phyloP scores from a whole-genome alignment of 2,797 vertebrate species.

The Microcaecilia unicolor region DNA sequence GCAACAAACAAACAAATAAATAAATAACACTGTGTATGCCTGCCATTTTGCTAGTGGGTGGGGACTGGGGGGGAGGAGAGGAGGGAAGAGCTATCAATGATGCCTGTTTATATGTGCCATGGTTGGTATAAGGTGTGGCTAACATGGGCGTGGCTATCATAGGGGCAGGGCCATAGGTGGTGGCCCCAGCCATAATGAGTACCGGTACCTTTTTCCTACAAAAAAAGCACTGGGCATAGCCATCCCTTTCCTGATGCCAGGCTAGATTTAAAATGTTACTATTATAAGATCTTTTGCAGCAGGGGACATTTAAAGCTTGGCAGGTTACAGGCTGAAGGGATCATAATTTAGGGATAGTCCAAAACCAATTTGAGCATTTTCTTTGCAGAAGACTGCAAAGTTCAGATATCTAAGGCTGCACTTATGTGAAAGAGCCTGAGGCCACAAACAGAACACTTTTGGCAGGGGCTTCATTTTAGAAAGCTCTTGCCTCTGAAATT shows the following conservation, averaged over 20 bases:
- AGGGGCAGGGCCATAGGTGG: no score
- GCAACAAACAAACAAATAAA: no score
- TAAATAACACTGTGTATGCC: no score
- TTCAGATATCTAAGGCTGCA: rapidly evolving
- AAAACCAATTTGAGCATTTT: neutral
- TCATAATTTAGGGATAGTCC: neutral
- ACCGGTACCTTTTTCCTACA: no score
- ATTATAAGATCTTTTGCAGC: neutral
- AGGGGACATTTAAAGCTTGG: neutral
- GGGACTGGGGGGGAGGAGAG: no score
- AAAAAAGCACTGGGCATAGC: no score
- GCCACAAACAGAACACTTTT: neutral
- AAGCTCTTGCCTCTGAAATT: constrained; percentile 8
- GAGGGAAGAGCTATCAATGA: no score
- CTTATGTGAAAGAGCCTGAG: neutral
- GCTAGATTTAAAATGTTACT: neutral
- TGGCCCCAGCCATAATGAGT: no score
- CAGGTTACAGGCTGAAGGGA: rapidly evolving
- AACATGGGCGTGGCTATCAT: no score
- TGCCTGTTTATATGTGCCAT: no score
- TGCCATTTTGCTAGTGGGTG: no score
- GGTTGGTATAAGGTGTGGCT: no score
- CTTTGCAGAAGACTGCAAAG: neutral
- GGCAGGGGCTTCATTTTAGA: neutral
- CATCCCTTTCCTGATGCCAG: rapidly evolving